Evolutionary conservation across 2,113 vertebrate species (phyloP), one percentile per base, ranked within the genome.

Genomic region (Trochalopteron elliotii): DNA sequence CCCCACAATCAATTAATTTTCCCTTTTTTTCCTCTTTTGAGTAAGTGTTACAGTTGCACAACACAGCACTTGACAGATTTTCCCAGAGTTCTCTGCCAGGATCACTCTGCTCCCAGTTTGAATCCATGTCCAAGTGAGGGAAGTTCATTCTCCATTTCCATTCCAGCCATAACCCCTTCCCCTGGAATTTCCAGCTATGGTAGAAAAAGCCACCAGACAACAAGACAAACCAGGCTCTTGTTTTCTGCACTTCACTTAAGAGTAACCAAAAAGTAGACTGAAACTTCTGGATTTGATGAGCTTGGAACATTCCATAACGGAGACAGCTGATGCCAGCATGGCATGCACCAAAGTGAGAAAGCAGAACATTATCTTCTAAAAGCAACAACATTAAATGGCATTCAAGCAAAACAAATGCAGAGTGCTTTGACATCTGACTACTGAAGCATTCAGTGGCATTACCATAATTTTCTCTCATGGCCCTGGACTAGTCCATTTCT

Each of bases 341-440:
- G 64, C 71, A 39, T 22, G n/a, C 53, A 61, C 4, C 12, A 10
- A 81, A 90, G 85, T 55, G 57, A 91, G 67, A 52, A 75, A 64
- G 80, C 40, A 91, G 72, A 56, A 84, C 60, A 53, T 10, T 86
- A 94, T 93, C 86, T 92, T 75, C 91, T 78, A 78, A 84, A 94
- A 89, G 69, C 69, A 81, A n/a, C 24, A 71, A 71, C 56, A 82
- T 10, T 89, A 87, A 92, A 86, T 56, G 56, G 56, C 72, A 71
- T 47, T 89, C 33, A 33, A 74, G 83, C 64, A 92, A 74, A 92
- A 69, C 82, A 87, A 94, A 76, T 11, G 24, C 83, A 4, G 2
- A 77, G 47, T 37, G 40, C 83, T 94, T 17, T 75, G 89, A 82
- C 72, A 91, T 89, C 60, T 64, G 81, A 68, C 77, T 87, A 78